Percentiles rank a stretch among this genome's conserved stretches.
phyloP scores from a whole-genome alignment of 2,797 vertebrate genomes.

The Myioborus melanocephalus region DNA sequence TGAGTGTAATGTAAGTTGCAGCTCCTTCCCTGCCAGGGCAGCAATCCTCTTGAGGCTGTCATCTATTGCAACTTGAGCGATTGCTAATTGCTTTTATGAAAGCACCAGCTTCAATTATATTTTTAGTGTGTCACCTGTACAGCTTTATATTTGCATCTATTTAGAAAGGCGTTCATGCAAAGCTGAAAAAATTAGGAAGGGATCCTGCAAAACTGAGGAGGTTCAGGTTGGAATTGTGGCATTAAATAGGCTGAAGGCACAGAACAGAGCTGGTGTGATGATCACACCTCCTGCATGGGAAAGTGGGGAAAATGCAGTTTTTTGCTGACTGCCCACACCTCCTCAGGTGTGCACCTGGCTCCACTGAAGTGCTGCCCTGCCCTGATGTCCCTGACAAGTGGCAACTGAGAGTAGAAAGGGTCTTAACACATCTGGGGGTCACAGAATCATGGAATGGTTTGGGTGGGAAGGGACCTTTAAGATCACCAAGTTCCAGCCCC shows the following conservation, averaged over 20 bases:
- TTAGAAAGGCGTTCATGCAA: background rate
- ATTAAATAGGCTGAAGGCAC: background rate
- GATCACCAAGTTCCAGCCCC: too few relatives aligned
- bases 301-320: background rate
- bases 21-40: constrained; percentile 17
- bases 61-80: constrained; percentile 26
- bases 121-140: constrained; percentile 32
- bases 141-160: background rate
- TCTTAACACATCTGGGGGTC: background rate
- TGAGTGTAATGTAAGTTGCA: background rate
- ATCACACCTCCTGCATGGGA: background rate
- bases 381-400: background rate
- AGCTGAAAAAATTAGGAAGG: background rate
- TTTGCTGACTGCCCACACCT: background rate
- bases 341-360: background rate
- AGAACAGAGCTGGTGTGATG: background rate
- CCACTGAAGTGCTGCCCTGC: background rate
- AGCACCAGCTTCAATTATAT: background rate
- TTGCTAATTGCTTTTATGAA: constrained; percentile 49
- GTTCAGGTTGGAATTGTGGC: background rate
- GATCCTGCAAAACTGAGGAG: background rate
- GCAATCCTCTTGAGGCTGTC: constrained; percentile 9
- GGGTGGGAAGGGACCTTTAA: background rate
- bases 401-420: background rate
- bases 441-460: background rate